Evolutionary conservation across 2,113 vertebrate genomes (phyloP).

Genomic region (Agelaius phoeniceus): DNA sequence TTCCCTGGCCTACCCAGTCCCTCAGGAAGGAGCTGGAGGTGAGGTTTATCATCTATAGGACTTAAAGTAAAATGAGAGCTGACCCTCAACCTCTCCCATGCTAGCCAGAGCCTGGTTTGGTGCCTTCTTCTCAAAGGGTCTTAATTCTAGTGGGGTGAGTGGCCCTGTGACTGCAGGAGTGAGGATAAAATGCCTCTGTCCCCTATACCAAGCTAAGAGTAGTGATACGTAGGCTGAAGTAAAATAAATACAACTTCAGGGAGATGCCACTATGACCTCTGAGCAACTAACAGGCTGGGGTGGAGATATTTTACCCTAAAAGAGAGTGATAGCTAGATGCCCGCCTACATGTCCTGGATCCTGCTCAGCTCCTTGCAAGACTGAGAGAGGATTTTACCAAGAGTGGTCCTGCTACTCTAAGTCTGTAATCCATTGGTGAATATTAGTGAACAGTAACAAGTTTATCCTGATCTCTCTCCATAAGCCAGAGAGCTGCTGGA

Average conservation of each 20-base stretch:
- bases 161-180: background rate
- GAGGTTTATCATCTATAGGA: fast-evolving
- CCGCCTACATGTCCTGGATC: background rate
- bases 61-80: background rate
- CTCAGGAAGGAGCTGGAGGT: background rate
- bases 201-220: background rate
- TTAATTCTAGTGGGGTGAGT: background rate
- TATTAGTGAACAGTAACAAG: background rate
- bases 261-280: fast-evolving
- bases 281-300: background rate
- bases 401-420: background rate
- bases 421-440: background rate
- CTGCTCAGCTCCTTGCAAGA: background rate
- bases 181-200: fast-evolving
- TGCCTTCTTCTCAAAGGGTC: background rate
- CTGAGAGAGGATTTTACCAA: background rate
- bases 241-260: background rate
- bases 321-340: fast-evolving
- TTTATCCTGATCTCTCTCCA: background rate
- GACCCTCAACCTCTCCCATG: fast-evolving
- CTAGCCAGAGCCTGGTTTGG: background rate
- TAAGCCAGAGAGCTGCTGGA: background rate
- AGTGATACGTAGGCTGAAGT: background rate
- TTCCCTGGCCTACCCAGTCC: fast-evolving
- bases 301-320: background rate